Evolutionary conservation across 2,888 invertebrate species (phyloP).

Genomic region (Hesperia comma): DNA sequence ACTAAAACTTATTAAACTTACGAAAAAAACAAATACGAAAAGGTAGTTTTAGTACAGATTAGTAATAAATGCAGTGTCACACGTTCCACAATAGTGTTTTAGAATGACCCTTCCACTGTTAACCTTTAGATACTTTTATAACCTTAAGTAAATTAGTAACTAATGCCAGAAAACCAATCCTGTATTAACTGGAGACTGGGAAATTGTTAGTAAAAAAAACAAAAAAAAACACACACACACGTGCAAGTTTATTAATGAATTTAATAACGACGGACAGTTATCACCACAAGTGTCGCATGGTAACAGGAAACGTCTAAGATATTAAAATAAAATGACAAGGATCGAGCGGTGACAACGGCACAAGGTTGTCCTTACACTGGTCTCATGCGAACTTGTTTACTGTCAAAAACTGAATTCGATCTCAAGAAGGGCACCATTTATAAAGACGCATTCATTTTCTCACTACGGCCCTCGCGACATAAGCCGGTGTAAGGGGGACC

Average conservation of each 20-base stretch:
- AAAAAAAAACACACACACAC: neutral
- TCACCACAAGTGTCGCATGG: conserved; percentile 13
- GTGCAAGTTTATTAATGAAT: neutral
- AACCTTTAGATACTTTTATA: too few species aligned
- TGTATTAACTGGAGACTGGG: too few species aligned
- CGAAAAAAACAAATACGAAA: too few species aligned
- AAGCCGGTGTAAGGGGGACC: conserved; percentile 71
- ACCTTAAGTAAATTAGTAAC: too few species aligned
- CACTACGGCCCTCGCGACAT: conserved; percentile 65
- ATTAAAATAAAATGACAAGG: conserved; percentile 13
- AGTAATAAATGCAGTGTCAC: too few species aligned
- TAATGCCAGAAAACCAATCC: too few species aligned
- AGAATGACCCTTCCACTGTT: too few species aligned
- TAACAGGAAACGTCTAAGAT: conserved; percentile 19
- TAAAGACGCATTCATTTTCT: conserved; percentile 72
- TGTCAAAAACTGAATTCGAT: conserved; percentile 71
- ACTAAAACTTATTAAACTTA: too few species aligned
- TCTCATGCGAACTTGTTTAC: conserved; percentile 70
- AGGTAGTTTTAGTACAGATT: too few species aligned
- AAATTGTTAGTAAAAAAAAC: too few species aligned
- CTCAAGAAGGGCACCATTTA: conserved; percentile 70
- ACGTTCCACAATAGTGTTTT: too few species aligned
- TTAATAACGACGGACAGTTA: neutral
- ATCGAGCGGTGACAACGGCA: conserved; percentile 27
- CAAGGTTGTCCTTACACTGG: conserved; percentile 62